phyloP scores from a whole-genome alignment of 2,888 invertebrate species.

The Drosophila atripex region DNA sequence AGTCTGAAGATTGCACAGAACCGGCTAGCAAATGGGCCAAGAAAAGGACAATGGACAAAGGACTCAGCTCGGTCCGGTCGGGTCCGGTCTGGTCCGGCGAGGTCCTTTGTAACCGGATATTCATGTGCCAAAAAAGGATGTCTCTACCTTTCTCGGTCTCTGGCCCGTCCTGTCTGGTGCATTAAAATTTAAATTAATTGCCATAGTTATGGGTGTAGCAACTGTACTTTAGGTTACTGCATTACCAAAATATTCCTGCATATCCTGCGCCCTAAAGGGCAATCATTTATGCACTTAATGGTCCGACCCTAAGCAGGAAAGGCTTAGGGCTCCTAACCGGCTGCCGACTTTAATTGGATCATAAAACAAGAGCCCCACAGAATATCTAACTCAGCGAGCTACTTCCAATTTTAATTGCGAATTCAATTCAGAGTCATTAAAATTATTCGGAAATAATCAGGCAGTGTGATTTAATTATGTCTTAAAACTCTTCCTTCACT shows the following conservation, averaged over 20 bases:
- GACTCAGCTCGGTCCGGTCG: slow-evolving; percentile 1
- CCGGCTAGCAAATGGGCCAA: background rate
- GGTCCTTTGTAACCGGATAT: slow-evolving; percentile 56
- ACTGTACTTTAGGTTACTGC: slow-evolving; percentile 22
- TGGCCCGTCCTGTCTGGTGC: slow-evolving; percentile 11
- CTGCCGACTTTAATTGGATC: slow-evolving; percentile 36
- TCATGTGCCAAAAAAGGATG: slow-evolving; percentile 42
- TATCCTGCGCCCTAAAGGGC: slow-evolving; percentile 15
- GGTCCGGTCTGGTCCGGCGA: background rate
- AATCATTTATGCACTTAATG: slow-evolving; percentile 66
- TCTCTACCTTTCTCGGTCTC: slow-evolving; percentile 3
- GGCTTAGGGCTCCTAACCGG: slow-evolving; percentile 15
- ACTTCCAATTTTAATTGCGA: slow-evolving; percentile 24
- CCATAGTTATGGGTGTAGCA: slow-evolving; percentile 17
- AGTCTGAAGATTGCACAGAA: slow-evolving; percentile 7
- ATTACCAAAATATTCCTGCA: slow-evolving; percentile 33
- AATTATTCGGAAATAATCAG: slow-evolving; percentile 13
- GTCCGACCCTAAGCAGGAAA: slow-evolving; percentile 16
- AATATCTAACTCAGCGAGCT: background rate
- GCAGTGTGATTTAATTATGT: slow-evolving; percentile 11
- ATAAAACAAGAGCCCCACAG: slow-evolving; percentile 24
- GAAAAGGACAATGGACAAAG: slow-evolving; percentile 15
- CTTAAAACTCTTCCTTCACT: background rate
- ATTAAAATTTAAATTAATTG: slow-evolving; percentile 63
- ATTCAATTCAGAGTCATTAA: slow-evolving; percentile 19